Percentiles rank a stretch among this genome's conserved stretches.
Evolutionary conservation across 2,888 invertebrate species (phyloP).

Genomic region (Watsonalla cultraria): DNA sequence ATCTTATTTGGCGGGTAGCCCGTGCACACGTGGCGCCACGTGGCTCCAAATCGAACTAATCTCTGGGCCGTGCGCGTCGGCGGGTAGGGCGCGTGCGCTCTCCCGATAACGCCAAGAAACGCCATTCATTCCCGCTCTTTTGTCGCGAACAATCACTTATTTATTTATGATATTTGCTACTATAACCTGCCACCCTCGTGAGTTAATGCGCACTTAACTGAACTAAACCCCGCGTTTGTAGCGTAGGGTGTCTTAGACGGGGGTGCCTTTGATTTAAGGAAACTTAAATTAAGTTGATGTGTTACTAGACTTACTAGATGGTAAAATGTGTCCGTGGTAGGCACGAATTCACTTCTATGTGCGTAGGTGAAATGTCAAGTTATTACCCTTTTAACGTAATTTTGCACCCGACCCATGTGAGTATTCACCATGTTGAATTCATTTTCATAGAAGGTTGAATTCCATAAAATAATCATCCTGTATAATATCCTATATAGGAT

Average conservation of each 20-base stretch:
- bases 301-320: not conserved
- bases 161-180: conserved; percentile 77
- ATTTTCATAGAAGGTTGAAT: too few species aligned
- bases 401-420: too few species aligned
- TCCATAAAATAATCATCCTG: too few species aligned
- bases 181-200: conserved; percentile 70
- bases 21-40: conserved; percentile 72
- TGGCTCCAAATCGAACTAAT: conserved; percentile 74
- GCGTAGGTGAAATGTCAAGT: too few species aligned
- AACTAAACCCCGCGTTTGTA: conserved; percentile 30
- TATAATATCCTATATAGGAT: too few species aligned
- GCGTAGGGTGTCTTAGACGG: conserved; percentile 22
- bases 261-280: conserved; percentile 6
- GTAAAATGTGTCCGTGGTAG: too few species aligned
- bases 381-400: too few species aligned
- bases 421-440: too few species aligned
- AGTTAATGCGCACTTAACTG: conserved; percentile 54
- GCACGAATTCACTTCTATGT: too few species aligned
- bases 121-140: conserved; percentile 75
- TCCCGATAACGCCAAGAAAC: conserved; percentile 73
- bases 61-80: conserved; percentile 69
- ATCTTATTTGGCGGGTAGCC: conserved; percentile 73
- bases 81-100: conserved; percentile 68
- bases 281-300: not conserved
- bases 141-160: conserved; percentile 75